phyloP scores from a whole-genome alignment of 2,113 vertebrate genomes.

The Ginglymostoma cirratum region DNA sequence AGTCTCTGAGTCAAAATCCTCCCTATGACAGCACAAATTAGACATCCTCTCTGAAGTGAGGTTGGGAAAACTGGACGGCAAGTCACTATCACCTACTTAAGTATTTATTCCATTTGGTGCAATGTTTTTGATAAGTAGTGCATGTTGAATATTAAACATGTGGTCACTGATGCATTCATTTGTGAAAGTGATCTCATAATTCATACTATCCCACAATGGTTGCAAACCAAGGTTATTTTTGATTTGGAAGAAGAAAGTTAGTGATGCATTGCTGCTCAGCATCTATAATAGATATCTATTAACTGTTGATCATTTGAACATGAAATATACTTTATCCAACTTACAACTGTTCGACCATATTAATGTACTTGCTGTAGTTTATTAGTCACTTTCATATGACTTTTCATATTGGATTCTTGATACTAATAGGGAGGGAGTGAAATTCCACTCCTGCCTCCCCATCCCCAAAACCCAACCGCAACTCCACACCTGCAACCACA shows the following conservation, averaged over 20 bases:
- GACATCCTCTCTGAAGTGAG: not conserved
- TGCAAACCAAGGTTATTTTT: conserved; percentile 3
- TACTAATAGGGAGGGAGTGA: not conserved
- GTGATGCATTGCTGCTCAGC: not conserved
- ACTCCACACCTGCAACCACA: not conserved
- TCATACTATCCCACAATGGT: not conserved
- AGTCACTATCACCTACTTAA: not conserved
- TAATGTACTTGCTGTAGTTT: not conserved
- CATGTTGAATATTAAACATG: not conserved
- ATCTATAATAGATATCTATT: not conserved
- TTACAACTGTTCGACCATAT: not conserved
- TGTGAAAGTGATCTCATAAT: not conserved
- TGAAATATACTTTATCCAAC: not conserved
- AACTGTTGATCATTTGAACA: not conserved
- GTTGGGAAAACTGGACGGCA: not conserved
- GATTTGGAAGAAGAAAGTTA: not conserved
- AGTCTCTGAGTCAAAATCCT: not conserved
- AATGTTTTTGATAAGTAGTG: not conserved
- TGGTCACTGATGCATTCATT: not conserved
- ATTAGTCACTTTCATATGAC: not conserved
- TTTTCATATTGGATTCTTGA: not conserved
- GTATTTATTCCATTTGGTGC: not conserved
- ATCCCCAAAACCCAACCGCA: too few species aligned
- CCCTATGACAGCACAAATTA: not conserved
- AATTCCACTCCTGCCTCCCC: not conserved